Percentiles rank a stretch among this genome's conserved stretches.
These are phyloP conservation scores for Tetrapedia diversipes DNA, from an alignment of 2,888 invertebrate species.

Conservation along the genomic window DNA sequence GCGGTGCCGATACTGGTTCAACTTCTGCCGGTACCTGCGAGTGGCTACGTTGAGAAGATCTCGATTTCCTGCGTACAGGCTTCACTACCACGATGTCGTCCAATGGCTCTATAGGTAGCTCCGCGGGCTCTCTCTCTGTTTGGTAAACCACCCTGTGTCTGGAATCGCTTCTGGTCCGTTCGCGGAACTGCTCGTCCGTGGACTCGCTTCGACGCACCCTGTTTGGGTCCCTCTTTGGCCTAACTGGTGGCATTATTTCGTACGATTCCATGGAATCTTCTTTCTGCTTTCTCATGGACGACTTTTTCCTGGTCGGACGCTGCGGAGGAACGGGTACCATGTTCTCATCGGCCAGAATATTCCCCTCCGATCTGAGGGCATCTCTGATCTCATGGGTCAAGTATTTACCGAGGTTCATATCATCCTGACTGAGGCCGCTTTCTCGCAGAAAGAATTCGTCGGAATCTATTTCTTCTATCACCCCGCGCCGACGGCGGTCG, in stretches of 20 bases:
- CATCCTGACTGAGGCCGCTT: slow-evolving; percentile 92
- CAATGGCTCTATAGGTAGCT: slow-evolving; percentile 70
- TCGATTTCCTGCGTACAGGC: slow-evolving; percentile 78
- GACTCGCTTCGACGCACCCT: slow-evolving; percentile 72
- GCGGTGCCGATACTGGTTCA: slow-evolving; percentile 36
- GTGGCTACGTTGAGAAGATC: slow-evolving; percentile 75
- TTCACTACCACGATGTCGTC: slow-evolving; percentile 80
- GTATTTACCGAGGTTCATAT: slow-evolving; percentile 91
- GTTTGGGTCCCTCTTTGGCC: slow-evolving; percentile 83
- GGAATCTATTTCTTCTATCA: slow-evolving; percentile 93
- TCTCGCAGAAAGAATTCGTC: slow-evolving; percentile 94
- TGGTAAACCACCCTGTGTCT: slow-evolving; percentile 79
- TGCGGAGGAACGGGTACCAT: slow-evolving; percentile 74
- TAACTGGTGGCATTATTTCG: slow-evolving; percentile 80
- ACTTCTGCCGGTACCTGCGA: slow-evolving; percentile 65
- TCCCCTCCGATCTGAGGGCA: slow-evolving; percentile 88
- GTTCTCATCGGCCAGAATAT: slow-evolving; percentile 85
- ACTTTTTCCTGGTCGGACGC: slow-evolving; percentile 74
- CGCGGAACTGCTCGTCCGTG: slow-evolving; percentile 57
- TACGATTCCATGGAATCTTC: slow-evolving; percentile 74
- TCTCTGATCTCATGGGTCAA: slow-evolving; percentile 91
- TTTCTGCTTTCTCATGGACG: slow-evolving; percentile 73
- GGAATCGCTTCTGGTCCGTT: slow-evolving; percentile 64
- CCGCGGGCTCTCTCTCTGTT: slow-evolving; percentile 66
- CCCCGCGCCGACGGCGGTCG: slow-evolving; percentile 85